These are phyloP conservation scores for Podilymbus podiceps DNA, from an alignment of 2,113 vertebrate genomes.

Conservation along the genomic window DNA sequence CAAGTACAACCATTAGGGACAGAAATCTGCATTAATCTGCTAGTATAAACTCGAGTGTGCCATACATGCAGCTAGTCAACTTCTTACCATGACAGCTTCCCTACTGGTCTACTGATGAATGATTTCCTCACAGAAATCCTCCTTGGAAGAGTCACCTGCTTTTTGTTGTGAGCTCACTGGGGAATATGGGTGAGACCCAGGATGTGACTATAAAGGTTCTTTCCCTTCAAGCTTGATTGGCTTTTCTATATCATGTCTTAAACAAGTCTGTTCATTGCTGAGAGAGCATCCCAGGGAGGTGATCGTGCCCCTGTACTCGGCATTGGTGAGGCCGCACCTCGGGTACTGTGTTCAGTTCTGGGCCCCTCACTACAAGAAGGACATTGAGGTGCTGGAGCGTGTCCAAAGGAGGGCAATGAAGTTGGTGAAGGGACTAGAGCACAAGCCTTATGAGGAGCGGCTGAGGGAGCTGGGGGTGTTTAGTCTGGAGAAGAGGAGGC, in stretches of 20 bases:
- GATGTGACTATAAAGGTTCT: not conserved
- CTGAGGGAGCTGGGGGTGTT: no score
- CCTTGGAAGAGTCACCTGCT: not conserved
- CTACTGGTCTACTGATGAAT: not conserved
- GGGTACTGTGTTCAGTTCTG: no score
- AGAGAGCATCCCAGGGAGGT: no score
- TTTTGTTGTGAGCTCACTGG: not conserved
- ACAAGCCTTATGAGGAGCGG: no score
- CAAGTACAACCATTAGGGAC: not conserved
- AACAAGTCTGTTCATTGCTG: not conserved
- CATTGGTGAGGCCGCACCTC: no score
- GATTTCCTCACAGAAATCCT: not conserved
- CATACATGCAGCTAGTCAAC: not conserved
- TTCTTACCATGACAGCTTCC: not conserved
- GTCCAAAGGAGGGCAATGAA: no score
- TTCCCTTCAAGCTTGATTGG: not conserved
- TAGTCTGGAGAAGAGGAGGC: no score
- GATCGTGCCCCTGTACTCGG: no score
- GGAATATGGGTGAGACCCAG: not conserved
- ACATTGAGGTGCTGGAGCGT: no score
- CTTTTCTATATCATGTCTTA: not conserved
- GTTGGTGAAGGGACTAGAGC: no score
- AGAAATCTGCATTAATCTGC: not conserved
- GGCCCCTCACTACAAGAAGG: no score
- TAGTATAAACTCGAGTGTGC: not conserved